phyloP scores from a whole-genome alignment of 2,888 invertebrate species.

The Phymatocera aterrima region DNA sequence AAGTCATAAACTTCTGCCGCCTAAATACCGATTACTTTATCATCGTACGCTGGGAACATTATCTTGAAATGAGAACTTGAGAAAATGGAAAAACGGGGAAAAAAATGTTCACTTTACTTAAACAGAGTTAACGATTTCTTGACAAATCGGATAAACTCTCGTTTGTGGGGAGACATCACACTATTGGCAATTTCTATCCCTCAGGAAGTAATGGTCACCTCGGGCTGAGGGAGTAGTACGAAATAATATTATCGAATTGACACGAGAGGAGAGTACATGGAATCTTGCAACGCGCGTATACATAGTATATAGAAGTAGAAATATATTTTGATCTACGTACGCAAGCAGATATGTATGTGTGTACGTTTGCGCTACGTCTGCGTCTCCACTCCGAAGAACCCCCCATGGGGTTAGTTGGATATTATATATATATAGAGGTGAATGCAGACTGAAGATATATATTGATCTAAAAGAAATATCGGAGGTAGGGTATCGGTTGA shows the following conservation, averaged over 20 bases:
- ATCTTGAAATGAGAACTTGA: too few relatives aligned
- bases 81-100: too few relatives aligned
- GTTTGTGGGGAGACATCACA: conserved; percentile 20
- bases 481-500: conserved; percentile 6
- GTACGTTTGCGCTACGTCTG: not conserved
- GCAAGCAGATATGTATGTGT: not conserved
- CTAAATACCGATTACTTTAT: too few relatives aligned
- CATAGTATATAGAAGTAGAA: not conserved
- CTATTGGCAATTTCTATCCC: conserved; percentile 47
- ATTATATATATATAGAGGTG: not conserved
- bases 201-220: conserved; percentile 23
- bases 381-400: conserved; percentile 1
- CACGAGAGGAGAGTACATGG: conserved; percentile 41
- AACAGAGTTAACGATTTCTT: conserved; percentile 19
- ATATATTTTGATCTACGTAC: conserved; percentile 22
- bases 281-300: not conserved
- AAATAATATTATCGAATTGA: conserved; percentile 49
- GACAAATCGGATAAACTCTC: conserved; percentile 20
- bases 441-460: conserved; percentile 16
- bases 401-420: not conserved
- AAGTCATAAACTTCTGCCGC: too few relatives aligned
- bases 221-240: conserved; percentile 35
- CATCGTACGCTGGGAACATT: too few relatives aligned
- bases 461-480: conserved; percentile 1
- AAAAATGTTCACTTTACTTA: not conserved